These are phyloP conservation scores for Protophormia terraenovae DNA, from an alignment of 2,888 invertebrate species.

Conservation along the genomic window DNA sequence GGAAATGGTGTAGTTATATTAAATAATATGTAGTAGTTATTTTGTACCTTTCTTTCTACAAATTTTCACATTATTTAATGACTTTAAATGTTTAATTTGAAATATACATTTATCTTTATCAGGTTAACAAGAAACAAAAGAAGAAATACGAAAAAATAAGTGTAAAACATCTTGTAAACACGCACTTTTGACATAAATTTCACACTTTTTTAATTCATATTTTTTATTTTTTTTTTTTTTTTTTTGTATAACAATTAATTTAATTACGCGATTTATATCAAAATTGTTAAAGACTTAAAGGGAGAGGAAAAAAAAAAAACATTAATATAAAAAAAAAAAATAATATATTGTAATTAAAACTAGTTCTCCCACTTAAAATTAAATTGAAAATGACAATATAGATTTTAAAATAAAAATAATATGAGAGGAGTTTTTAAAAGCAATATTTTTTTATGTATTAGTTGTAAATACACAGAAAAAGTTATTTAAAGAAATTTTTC, in stretches of 20 bases:
- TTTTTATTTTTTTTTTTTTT: neutral
- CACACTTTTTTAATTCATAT: neutral
- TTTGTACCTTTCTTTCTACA: neutral
- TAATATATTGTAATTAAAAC: neutral
- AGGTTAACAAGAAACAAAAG: neutral
- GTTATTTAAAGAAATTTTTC: too few relatives aligned
- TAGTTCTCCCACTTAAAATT: too few relatives aligned
- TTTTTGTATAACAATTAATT: neutral
- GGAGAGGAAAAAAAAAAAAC: too few relatives aligned
- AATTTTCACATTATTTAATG: neutral
- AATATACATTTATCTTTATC: neutral
- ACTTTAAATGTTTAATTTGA: neutral
- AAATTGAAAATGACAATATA: too few relatives aligned
- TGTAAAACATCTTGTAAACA: constrained; percentile 17
- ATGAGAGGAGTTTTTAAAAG: too few relatives aligned
- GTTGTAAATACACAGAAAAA: too few relatives aligned
- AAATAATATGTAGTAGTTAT: neutral
- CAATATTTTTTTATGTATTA: too few relatives aligned
- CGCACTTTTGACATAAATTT: constrained; percentile 20
- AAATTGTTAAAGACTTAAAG: neutral
- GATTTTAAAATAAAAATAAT: too few relatives aligned
- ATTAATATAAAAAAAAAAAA: neutral
- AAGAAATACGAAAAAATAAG: neutral
- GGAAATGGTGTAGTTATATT: neutral
- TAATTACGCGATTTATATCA: neutral